A percentile compares a stretch with the other conserved stretches of the same genome.
phyloP scores from a whole-genome alignment of 2,888 invertebrate species.

The Brachyptera putata region DNA sequence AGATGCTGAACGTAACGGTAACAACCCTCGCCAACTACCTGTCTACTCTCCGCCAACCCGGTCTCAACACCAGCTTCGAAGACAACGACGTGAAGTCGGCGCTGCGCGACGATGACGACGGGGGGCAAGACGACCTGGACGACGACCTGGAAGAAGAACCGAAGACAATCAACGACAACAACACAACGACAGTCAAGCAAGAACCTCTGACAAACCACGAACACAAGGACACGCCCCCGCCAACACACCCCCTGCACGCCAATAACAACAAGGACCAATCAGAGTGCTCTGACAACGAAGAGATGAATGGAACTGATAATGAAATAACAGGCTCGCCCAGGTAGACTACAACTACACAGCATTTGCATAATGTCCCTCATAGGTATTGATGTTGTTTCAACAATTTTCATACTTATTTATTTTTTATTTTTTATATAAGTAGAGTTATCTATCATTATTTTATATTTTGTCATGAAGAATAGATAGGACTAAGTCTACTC shows the following conservation, averaged over 20 bases:
- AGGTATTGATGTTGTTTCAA: background rate
- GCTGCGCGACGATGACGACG: slow-evolving; percentile 42
- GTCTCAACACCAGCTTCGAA: slow-evolving; percentile 27
- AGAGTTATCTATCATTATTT: no score
- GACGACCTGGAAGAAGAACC: slow-evolving; percentile 44
- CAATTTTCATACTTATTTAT: background rate
- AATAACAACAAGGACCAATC: no score
- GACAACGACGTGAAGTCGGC: slow-evolving; percentile 29
- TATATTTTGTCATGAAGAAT: no score
- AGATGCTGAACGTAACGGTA: slow-evolving; percentile 70
- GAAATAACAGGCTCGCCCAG: background rate
- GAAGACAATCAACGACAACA: no score
- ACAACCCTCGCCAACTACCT: slow-evolving; percentile 68
- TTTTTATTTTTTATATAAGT: background rate
- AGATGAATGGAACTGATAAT: slow-evolving; percentile 4
- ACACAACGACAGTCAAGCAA: no score
- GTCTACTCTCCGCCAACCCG: slow-evolving; percentile 50
- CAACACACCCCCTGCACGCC: no score
- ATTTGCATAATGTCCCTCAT: background rate
- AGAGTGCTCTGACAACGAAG: background rate
- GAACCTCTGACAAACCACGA: slow-evolving; percentile 1
- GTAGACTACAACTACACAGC: background rate
- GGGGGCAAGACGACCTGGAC: slow-evolving; percentile 6
- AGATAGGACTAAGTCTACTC: background rate
- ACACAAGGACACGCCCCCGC: background rate